Evolutionary conservation across 2,888 invertebrate genomes (phyloP).

Genomic region (Chaetogeoica ovagalla): DNA sequence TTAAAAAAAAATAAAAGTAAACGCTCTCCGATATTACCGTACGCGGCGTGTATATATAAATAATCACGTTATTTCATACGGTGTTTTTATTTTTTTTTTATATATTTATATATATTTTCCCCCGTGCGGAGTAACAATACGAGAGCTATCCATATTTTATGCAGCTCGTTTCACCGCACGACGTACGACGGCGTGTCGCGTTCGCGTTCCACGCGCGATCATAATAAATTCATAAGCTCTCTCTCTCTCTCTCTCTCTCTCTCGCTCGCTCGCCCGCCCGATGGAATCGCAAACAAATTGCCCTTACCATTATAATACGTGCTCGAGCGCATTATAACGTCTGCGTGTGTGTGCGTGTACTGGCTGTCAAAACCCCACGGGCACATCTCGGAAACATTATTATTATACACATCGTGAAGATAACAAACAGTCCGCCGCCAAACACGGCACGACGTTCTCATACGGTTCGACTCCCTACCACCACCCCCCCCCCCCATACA

Average conservation of each 20-base stretch:
- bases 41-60: too few relatives aligned
- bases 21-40: too few relatives aligned
- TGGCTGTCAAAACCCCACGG: slow-evolving; percentile 24
- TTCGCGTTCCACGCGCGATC: slow-evolving; percentile 45
- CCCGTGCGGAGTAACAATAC: slow-evolving; percentile 1
- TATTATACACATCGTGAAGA: background rate
- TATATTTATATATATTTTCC: background rate
- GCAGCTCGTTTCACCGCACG: slow-evolving; percentile 44
- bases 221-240: slow-evolving; percentile 52
- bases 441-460: background rate
- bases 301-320: slow-evolving; percentile 32
- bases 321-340: slow-evolving; percentile 6
- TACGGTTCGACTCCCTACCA: background rate
- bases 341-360: background rate
- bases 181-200: slow-evolving; percentile 37
- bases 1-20: too few relatives aligned
- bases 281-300: slow-evolving; percentile 52
- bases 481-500: too few relatives aligned
- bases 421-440: background rate
- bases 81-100: background rate
- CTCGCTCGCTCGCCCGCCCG: background rate
- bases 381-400: slow-evolving; percentile 39
- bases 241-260: background rate
- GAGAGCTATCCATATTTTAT: slow-evolving; percentile 47
- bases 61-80: too few relatives aligned